A percentile compares a stretch with the other conserved stretches of the same genome.
Conservation (phyloP, 2,113 vertebrate species). For the Silurus glanis region DNA sequence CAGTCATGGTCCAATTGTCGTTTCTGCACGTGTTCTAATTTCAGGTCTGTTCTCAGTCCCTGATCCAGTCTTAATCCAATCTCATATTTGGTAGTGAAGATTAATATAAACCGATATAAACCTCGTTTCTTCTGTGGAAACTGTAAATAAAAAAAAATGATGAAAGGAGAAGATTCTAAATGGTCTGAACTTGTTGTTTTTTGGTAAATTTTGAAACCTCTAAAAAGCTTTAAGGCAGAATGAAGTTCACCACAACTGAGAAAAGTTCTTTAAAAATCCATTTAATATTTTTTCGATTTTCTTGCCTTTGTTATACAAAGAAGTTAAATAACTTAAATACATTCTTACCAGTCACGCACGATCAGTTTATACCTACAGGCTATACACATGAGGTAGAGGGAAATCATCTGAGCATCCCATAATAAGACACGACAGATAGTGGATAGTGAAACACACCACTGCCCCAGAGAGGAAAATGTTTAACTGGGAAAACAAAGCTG, state of each 20-base stretch:
- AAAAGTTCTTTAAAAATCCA: conserved; percentile 93
- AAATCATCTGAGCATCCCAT: conserved; percentile 90
- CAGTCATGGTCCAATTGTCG: neutral
- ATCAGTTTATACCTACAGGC: conserved; percentile 96
- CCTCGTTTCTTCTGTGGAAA: neutral
- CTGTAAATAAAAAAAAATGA: neutral
- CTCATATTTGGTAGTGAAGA: neutral
- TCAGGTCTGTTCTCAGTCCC: neutral
- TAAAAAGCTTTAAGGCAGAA: neutral
- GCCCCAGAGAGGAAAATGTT: conserved; percentile 56
- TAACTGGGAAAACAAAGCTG: neutral
- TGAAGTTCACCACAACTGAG: neutral
- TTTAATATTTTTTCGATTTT: conserved; percentile 96
- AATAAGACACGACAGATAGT: conserved; percentile 80
- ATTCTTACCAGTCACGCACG: conserved; percentile 99
- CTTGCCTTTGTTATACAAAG: conserved; percentile 98
- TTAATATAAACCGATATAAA: neutral
- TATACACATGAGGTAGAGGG: conserved; percentile 99
- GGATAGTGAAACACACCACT: conserved; percentile 75
- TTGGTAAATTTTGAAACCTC: neutral
- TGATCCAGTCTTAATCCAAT: neutral
- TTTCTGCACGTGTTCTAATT: neutral
- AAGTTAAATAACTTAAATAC: conserved; percentile 99
- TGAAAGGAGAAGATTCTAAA: neutral
- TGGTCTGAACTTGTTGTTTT: neutral